phyloP scores from a whole-genome alignment of 2,888 invertebrate species.

The Eilema griseolum region DNA sequence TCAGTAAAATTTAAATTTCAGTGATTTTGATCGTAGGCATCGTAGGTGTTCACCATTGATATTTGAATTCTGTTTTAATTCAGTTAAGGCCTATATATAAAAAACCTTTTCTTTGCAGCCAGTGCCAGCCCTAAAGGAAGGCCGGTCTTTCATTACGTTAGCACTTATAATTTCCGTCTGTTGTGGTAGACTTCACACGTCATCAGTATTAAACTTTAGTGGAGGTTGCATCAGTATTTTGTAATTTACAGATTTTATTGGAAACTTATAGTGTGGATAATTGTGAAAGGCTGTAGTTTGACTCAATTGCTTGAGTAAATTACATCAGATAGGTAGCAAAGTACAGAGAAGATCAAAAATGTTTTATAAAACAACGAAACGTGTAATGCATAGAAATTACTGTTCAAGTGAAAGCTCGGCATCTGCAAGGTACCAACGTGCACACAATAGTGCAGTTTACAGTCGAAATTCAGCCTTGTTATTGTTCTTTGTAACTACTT shows the following conservation, averaged over 20 bases:
- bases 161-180: conserved; percentile 38
- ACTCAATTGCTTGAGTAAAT: conserved; percentile 18
- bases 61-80: too few relatives aligned
- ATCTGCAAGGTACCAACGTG: conserved; percentile 36
- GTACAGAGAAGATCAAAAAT: conserved; percentile 21
- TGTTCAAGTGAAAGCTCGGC: conserved; percentile 44
- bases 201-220: conserved; percentile 10
- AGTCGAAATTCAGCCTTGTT: conserved; percentile 29
- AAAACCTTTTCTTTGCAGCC: too few relatives aligned
- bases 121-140: conserved; percentile 40
- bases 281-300: conserved; percentile 30
- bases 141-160: conserved; percentile 44
- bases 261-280: conserved; percentile 12
- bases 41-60: too few relatives aligned
- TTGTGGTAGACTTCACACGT: conserved; percentile 37
- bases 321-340: conserved; percentile 17
- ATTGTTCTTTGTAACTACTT: background rate
- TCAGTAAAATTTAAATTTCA: too few relatives aligned
- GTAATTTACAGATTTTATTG: conserved; percentile 25
- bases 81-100: too few relatives aligned
- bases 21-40: too few relatives aligned
- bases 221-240: conserved; percentile 26
- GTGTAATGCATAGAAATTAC: conserved; percentile 36
- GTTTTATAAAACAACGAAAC: conserved; percentile 24
- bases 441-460: conserved; percentile 40